phyloP scores from a whole-genome alignment of 2,888 invertebrate genomes.

The Cheilosia scutellata region DNA sequence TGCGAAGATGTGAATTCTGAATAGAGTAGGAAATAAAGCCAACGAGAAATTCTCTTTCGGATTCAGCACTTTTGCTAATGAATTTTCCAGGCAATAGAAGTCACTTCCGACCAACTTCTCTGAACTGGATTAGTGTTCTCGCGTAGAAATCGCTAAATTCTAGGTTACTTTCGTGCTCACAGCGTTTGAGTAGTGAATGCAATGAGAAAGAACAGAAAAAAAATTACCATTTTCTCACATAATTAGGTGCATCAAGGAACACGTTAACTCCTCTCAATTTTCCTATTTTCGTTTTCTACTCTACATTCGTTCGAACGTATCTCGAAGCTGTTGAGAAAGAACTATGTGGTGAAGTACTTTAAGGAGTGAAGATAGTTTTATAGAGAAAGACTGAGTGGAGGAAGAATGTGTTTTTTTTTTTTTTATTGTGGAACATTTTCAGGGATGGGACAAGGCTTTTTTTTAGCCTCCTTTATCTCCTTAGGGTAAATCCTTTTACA shows the following conservation, averaged over 20 bases:
- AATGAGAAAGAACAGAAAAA: slow-evolving; percentile 37
- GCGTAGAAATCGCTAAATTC: slow-evolving; percentile 65
- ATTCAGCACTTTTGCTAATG: slow-evolving; percentile 70
- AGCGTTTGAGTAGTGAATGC: slow-evolving; percentile 50
- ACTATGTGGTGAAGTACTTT: slow-evolving; percentile 10
- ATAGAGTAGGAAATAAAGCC: slow-evolving; percentile 46
- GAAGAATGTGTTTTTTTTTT: slow-evolving; percentile 28
- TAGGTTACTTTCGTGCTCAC: slow-evolving; percentile 35
- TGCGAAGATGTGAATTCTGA: slow-evolving; percentile 26
- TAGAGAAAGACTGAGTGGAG: background rate
- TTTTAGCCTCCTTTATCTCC: background rate
- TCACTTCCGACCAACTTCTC: slow-evolving; percentile 42
- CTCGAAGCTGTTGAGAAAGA: slow-evolving; percentile 12
- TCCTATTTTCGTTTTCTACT: slow-evolving; percentile 9
- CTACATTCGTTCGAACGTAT: slow-evolving; percentile 22
- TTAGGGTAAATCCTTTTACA: too few relatives aligned
- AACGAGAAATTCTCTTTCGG: slow-evolving; percentile 20
- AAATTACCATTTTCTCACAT: slow-evolving; percentile 62
- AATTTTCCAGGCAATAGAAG: slow-evolving; percentile 67
- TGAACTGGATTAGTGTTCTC: slow-evolving; percentile 47
- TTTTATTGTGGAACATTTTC: slow-evolving; percentile 12
- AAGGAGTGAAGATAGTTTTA: background rate
- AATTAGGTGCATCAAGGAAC: slow-evolving; percentile 65
- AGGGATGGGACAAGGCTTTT: background rate
- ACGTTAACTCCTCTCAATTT: slow-evolving; percentile 53